Conservation (phyloP, 1,140 invertebrate genomes). For the Rhyacophila brunnea region DNA sequence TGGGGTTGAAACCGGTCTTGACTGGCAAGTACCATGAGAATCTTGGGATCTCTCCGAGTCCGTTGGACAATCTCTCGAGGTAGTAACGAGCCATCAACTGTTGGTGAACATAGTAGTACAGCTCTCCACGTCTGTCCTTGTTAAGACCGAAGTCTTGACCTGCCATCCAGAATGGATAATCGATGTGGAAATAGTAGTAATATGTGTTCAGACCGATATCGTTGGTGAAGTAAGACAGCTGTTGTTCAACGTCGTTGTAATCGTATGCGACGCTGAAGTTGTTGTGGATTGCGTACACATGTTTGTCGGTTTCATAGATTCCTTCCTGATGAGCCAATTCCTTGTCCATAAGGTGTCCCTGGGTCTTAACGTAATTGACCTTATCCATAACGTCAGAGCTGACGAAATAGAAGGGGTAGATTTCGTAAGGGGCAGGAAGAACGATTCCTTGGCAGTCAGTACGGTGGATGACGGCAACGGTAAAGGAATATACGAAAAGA, state of each 20-base stretch:
- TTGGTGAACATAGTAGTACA: constrained; percentile 61
- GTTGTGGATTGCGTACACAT: constrained; percentile 46
- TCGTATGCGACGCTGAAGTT: constrained; percentile 60
- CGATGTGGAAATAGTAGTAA: constrained; percentile 66
- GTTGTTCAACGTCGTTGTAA: constrained; percentile 56
- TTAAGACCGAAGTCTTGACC: constrained; percentile 54
- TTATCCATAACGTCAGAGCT: constrained; percentile 54
- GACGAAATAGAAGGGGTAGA: constrained; percentile 56
- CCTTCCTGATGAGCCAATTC: constrained; percentile 36
- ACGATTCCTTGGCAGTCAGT: constrained; percentile 51
- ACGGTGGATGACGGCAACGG: constrained; percentile 52
- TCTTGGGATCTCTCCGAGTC: constrained; percentile 58
- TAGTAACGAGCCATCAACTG: constrained; percentile 67
- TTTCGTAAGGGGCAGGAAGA: constrained; percentile 56
- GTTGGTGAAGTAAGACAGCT: constrained; percentile 71
- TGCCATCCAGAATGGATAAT: constrained; percentile 67
- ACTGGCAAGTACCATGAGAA: constrained; percentile 57
- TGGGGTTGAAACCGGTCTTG: constrained; percentile 59
- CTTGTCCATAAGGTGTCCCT: constrained; percentile 29
- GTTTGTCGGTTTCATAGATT: too few relatives aligned
- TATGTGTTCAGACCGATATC: constrained; percentile 70
- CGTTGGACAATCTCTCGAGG: constrained; percentile 65
- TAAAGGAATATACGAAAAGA: constrained; percentile 54
- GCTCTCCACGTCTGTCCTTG: constrained; percentile 59
- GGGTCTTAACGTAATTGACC: constrained; percentile 55